Conservation (phyloP, 2,113 vertebrate species). For the Hippocampus barbouri region DNA sequence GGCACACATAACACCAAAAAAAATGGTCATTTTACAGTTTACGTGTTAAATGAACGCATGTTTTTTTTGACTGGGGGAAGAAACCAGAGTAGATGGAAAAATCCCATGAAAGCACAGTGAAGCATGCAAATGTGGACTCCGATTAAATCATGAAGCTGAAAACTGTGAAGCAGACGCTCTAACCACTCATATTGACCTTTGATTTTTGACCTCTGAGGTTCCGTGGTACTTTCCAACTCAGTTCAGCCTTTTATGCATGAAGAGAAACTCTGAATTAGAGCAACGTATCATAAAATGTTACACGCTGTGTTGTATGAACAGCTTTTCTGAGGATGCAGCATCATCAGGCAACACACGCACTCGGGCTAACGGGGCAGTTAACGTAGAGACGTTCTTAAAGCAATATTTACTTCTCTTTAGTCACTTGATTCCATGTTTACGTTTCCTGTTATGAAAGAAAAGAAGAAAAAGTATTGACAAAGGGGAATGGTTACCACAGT, state of each 20-base stretch:
- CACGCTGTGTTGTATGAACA: constrained; percentile 2
- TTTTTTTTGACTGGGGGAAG: neutral
- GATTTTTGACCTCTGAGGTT: neutral
- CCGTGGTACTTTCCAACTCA: neutral
- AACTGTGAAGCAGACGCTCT: neutral
- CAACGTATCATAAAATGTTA: constrained; percentile 8
- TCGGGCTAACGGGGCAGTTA: constrained; percentile 5
- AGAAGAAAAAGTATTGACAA: constrained; percentile 40
- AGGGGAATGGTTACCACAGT: constrained; percentile 56
- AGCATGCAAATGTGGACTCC: neutral
- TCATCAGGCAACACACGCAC: constrained; percentile 1
- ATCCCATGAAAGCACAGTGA: neutral
- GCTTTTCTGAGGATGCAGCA: neutral
- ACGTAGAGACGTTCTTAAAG: constrained; percentile 2
- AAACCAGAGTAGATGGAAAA: neutral
- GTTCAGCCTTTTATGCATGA: neutral
- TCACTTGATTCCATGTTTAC: constrained; percentile 26
- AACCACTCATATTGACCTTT: neutral
- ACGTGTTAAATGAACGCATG: neutral
- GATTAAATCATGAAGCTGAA: neutral
- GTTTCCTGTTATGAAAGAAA: constrained; percentile 41
- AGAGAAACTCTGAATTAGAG: neutral
- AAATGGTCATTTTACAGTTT: too few relatives aligned
- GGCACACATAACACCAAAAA: too few relatives aligned
- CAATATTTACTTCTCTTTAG: constrained; percentile 23